These are phyloP conservation scores for Macaca mulatta DNA, from an alignment of 2,113 vertebrate species.

Conservation along the genomic window DNA sequence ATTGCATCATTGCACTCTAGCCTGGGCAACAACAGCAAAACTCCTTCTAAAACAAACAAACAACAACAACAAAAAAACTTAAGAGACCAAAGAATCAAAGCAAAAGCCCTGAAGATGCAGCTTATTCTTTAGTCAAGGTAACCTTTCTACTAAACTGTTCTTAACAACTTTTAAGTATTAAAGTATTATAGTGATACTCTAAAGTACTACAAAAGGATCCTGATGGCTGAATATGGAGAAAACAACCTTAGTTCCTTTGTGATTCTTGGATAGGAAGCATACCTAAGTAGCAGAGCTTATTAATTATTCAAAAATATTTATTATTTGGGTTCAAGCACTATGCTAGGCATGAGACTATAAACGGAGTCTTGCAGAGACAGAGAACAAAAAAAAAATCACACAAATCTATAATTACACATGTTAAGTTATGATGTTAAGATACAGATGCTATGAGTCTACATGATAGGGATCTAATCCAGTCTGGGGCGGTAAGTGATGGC, in stretches of 20 bases:
- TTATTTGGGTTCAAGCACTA: not conserved
- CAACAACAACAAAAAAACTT: not conserved
- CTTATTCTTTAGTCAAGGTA: not conserved
- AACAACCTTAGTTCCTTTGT: not conserved
- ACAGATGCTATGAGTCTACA: not conserved
- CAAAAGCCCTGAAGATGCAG: not conserved
- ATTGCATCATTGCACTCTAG: too few species aligned
- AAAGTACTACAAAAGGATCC: slow-evolving; percentile 28
- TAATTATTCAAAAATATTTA: slow-evolving; percentile 42
- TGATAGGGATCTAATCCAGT: not conserved
- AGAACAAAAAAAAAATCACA: not conserved
- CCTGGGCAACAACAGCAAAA: too few species aligned
- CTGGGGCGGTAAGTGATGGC: not conserved
- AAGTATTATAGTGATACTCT: not conserved
- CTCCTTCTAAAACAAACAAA: too few species aligned
- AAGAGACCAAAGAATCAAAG: slow-evolving; percentile 3
- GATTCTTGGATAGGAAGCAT: slow-evolving; percentile 18
- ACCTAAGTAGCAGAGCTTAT: not conserved
- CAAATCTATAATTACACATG: not conserved
- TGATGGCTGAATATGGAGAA: not conserved
- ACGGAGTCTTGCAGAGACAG: not conserved
- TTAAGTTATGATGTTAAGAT: not conserved
- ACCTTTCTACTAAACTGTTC: not conserved
- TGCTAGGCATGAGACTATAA: not conserved
- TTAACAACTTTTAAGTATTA: slow-evolving; percentile 26